Conservation (phyloP, 2,113 vertebrate genomes). For the Megaleporinus macrocephalus region DNA sequence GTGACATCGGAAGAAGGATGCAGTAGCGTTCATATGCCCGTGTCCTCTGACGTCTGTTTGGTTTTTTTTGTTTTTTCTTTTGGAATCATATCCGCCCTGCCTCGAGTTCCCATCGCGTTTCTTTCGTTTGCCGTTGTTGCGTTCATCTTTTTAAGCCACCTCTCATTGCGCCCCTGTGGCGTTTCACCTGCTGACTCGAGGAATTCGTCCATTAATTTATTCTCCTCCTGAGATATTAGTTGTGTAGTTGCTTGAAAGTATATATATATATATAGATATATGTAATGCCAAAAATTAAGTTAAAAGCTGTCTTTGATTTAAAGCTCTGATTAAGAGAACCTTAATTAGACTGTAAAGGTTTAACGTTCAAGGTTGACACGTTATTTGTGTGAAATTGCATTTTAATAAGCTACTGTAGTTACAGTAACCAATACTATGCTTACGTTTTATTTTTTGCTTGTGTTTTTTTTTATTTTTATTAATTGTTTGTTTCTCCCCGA, state of each 20-base stretch:
- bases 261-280: no score
- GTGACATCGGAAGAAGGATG: not conserved
- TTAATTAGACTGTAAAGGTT: not conserved
- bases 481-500: not conserved
- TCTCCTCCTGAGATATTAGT: not conserved
- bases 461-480: not conserved
- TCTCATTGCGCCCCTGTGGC: not conserved
- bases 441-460: not conserved
- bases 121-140: not conserved
- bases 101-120: not conserved
- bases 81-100: not conserved
- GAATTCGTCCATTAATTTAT: constrained; percentile 1
- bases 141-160: not conserved
- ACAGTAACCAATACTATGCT: not conserved
- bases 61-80: not conserved
- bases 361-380: not conserved
- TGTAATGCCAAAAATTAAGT: not conserved
- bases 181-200: constrained; percentile 19
- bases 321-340: not conserved
- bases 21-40: constrained; percentile 28
- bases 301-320: not conserved
- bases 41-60: not conserved
- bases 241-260: not conserved
- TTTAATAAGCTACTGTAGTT: constrained; percentile 17
- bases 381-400: not conserved